Percentiles rank a stretch among this genome's conserved stretches.
Conservation (phyloP, 2,888 invertebrate species). For the Netelia inedita region DNA sequence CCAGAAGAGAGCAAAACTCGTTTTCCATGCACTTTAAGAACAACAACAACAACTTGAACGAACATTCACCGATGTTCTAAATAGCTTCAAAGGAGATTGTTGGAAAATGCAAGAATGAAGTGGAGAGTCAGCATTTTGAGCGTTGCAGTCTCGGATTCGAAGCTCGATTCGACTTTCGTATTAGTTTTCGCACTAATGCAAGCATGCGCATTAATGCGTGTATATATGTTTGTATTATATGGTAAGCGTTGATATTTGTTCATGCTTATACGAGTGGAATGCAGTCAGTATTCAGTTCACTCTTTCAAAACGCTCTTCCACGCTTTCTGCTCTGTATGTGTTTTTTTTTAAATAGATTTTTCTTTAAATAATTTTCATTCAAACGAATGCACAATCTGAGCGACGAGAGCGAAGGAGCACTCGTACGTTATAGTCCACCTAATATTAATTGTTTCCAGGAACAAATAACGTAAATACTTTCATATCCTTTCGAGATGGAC, state of each 20-base stretch:
- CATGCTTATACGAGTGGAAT: conserved; percentile 32
- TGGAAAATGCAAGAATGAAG: conserved; percentile 48
- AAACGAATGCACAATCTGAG: conserved; percentile 12
- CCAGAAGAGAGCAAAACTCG: conserved; percentile 48
- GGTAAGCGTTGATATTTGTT: conserved; percentile 6
- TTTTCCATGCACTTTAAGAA: conserved; percentile 33
- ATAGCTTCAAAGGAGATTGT: conserved; percentile 37
- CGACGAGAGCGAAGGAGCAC: neutral
- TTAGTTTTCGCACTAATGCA: conserved; percentile 20
- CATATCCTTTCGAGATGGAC: conserved; percentile 30
- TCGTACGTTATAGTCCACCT: neutral
- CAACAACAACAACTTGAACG: conserved; percentile 17
- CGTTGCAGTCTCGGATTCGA: conserved; percentile 22
- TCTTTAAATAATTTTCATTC: conserved; percentile 10
- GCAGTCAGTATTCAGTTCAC: conserved; percentile 25
- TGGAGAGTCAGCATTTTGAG: conserved; percentile 42
- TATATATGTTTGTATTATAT: conserved; percentile 7
- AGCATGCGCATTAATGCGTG: neutral
- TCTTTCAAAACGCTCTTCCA: conserved; percentile 63
- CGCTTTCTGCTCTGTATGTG: conserved; percentile 57
- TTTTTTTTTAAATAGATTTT: conserved; percentile 37
- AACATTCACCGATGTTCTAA: conserved; percentile 40
- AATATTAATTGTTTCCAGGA: conserved; percentile 24
- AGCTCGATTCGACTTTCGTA: conserved; percentile 33
- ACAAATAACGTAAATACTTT: conserved; percentile 8